Percentiles rank a stretch among this genome's conserved stretches.
Evolutionary conservation across 2,888 invertebrate species (phyloP).

Genomic region (Sinopyrophorus schimmeli): DNA sequence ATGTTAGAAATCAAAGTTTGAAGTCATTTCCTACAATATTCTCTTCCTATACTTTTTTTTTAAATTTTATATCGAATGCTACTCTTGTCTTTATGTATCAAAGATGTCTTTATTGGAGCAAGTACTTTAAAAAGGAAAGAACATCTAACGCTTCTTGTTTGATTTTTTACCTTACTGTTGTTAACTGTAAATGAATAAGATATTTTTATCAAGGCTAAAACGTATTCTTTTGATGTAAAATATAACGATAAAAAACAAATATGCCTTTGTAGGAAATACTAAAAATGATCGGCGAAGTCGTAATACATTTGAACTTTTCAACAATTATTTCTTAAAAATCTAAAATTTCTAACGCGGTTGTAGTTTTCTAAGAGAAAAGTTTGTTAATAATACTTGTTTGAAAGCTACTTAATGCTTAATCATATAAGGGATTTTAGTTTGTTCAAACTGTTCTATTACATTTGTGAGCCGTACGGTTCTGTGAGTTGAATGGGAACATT

Average conservation of each 20-base stretch:
- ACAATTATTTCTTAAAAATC: neutral
- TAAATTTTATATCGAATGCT: too few species aligned
- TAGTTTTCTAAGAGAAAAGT: too few species aligned
- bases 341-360: neutral
- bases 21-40: too few species aligned
- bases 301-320: neutral
- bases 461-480: conserved; percentile 8
- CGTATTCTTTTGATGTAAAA: conserved; percentile 4
- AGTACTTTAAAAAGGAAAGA: too few species aligned
- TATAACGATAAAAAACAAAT: too few species aligned
- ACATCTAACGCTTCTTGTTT: too few species aligned
- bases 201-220: neutral
- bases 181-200: conserved; percentile 1
- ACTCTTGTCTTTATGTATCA: too few species aligned
- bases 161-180: too few species aligned
- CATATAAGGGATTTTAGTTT: conserved; percentile 12
- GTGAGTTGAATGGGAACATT: too few species aligned
- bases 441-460: conserved; percentile 7
- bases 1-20: too few species aligned
- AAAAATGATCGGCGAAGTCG: neutral
- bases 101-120: too few species aligned
- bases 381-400: conserved; percentile 14
- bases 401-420: conserved; percentile 13
- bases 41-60: too few species aligned
- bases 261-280: neutral